Conservation (phyloP, 2,888 invertebrate genomes). For the Hypselothyrea guttata region DNA sequence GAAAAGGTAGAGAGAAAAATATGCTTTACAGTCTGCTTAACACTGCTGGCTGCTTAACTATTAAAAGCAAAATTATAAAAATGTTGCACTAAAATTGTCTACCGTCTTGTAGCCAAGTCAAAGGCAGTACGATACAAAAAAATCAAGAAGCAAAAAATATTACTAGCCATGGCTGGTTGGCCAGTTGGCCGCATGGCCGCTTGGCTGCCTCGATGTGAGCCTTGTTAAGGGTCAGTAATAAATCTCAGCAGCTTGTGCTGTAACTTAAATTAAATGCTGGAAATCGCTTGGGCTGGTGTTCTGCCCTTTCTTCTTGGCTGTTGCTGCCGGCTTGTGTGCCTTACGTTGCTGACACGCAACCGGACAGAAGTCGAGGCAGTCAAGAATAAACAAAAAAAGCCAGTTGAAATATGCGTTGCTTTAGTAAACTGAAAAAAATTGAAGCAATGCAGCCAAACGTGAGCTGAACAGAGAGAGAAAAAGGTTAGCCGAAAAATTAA, state of each 20-base stretch:
- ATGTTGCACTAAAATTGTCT: slow-evolving; percentile 47
- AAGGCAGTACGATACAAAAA: slow-evolving; percentile 9
- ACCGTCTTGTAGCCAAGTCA: slow-evolving; percentile 7
- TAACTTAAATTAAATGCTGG: slow-evolving; percentile 79
- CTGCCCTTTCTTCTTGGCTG: background rate
- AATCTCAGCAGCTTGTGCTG: slow-evolving; percentile 73
- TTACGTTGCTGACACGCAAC: slow-evolving; percentile 16
- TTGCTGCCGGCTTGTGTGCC: background rate
- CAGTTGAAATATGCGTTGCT: slow-evolving; percentile 62
- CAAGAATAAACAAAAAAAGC: slow-evolving; percentile 26
- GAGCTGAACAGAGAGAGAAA: slow-evolving; percentile 17
- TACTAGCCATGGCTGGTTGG: slow-evolving; percentile 21
- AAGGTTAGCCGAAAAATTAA: slow-evolving; percentile 59
- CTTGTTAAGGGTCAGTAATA: slow-evolving; percentile 75
- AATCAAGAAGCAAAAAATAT: slow-evolving; percentile 25
- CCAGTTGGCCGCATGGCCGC: background rate
- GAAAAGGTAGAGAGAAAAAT: no score
- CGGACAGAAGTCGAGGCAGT: slow-evolving; percentile 17
- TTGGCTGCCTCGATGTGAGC: slow-evolving; percentile 4
- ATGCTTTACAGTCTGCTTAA: slow-evolving; percentile 2
- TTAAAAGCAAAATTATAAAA: slow-evolving; percentile 35
- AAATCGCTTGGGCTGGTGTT: slow-evolving; percentile 61
- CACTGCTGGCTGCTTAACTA: slow-evolving; percentile 30
- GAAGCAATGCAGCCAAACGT: slow-evolving; percentile 52
- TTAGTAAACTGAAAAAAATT: slow-evolving; percentile 25